These are phyloP conservation scores for Athalia rosae DNA, from an alignment of 2,888 invertebrate genomes.

Conservation along the genomic window DNA sequence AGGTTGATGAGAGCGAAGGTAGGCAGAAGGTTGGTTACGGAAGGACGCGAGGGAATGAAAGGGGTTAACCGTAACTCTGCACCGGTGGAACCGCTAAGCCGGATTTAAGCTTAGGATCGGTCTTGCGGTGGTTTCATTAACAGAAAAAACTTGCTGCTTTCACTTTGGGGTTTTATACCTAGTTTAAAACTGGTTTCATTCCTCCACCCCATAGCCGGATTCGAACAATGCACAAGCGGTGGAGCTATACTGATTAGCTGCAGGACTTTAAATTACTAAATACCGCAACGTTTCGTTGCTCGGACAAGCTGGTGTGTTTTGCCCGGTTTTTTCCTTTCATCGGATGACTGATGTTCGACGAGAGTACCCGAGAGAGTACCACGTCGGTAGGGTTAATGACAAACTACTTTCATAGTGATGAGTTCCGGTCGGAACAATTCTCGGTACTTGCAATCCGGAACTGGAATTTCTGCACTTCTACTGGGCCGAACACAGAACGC, in stretches of 20 bases:
- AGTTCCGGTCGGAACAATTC: too few species aligned
- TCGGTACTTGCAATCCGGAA: too few species aligned
- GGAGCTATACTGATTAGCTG: not conserved
- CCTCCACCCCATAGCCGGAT: not conserved
- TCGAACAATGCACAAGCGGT: not conserved
- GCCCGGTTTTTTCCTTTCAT: not conserved
- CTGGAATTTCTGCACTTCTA: too few species aligned
- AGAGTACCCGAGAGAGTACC: not conserved
- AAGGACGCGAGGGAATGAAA: conserved; percentile 34
- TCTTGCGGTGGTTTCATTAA: conserved; percentile 35
- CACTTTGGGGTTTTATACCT: conserved; percentile 6
- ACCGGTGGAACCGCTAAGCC: conserved; percentile 26
- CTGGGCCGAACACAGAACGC: too few species aligned
- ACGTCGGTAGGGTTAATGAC: not conserved
- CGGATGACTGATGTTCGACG: not conserved
- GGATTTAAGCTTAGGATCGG: conserved; percentile 39
- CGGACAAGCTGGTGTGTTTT: too few species aligned
- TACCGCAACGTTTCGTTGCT: not conserved
- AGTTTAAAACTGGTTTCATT: conserved; percentile 23
- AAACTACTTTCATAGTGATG: too few species aligned
- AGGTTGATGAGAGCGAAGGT: not conserved
- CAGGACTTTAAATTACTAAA: not conserved
- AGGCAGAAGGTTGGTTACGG: not conserved
- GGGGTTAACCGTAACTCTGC: conserved; percentile 36
- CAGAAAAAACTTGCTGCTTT: conserved; percentile 31